phyloP scores from a whole-genome alignment of 2,797 vertebrate genomes.

The Dendrocincla tyrannina region DNA sequence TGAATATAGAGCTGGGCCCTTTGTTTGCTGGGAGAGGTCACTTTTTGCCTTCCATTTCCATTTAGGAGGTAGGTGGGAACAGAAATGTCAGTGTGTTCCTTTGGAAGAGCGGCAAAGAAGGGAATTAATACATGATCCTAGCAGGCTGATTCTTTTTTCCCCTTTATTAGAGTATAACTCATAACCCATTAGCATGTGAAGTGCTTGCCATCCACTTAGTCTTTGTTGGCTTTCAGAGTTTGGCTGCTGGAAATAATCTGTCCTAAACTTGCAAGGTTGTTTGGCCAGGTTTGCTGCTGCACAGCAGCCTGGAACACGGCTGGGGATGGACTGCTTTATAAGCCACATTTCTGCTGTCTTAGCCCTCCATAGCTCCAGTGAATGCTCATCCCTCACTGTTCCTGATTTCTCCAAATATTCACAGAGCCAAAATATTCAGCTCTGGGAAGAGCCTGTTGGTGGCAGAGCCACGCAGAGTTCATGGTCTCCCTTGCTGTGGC shows the following conservation, averaged over 20 bases:
- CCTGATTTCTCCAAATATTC: neutral
- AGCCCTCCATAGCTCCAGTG: neutral
- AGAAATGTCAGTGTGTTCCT: constrained; percentile 51
- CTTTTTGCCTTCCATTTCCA: constrained; percentile 51
- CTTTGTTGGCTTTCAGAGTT: neutral
- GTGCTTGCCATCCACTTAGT: neutral
- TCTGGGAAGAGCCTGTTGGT: neutral
- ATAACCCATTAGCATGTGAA: neutral
- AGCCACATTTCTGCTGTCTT: neutral
- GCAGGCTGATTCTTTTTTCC: neutral
- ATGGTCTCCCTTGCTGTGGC: neutral
- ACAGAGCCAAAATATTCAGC: neutral
- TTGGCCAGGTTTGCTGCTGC: neutral
- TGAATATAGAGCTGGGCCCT: constrained; percentile 53
- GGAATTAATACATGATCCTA: neutral
- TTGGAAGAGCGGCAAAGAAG: constrained; percentile 10
- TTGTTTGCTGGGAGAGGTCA: constrained; percentile 50
- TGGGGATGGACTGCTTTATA: neutral
- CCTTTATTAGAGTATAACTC: neutral
- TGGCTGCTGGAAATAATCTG: neutral
- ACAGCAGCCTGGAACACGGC: neutral
- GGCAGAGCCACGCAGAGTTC: rapidly evolving
- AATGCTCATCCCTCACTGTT: neutral
- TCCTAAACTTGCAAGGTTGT: neutral
- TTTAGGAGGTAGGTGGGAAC: constrained; percentile 66